phyloP scores from a whole-genome alignment of 2,888 invertebrate genomes.

The Stenurella melanura region DNA sequence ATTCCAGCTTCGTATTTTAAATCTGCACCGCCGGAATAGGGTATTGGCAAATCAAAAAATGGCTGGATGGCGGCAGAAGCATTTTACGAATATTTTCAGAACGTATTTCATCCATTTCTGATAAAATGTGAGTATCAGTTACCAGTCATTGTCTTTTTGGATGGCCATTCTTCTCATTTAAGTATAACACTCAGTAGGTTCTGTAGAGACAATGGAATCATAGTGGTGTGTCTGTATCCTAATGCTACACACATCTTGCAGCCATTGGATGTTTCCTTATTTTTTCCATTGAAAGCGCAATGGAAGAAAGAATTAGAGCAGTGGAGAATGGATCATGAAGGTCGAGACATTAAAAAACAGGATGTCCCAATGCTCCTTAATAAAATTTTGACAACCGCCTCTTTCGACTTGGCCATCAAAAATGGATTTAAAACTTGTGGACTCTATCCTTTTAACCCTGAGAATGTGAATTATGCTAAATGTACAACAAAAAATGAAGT shows the following conservation, averaged over 20 bases:
- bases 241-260: slow-evolving; percentile 34
- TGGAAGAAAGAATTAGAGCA: slow-evolving; percentile 16
- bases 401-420: not conserved
- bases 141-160: slow-evolving; percentile 32
- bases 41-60: slow-evolving; percentile 15
- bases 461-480: slow-evolving; percentile 3
- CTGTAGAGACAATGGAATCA: slow-evolving; percentile 29
- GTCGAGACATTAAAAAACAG: slow-evolving; percentile 10
- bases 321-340: slow-evolving; percentile 25
- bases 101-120: slow-evolving; percentile 28
- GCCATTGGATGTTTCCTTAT: slow-evolving; percentile 11
- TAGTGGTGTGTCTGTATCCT: slow-evolving; percentile 28
- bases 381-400: not conserved
- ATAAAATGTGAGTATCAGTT: not conserved
- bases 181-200: slow-evolving; percentile 17
- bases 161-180: slow-evolving; percentile 28
- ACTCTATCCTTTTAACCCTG: not conserved
- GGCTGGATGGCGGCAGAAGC: slow-evolving; percentile 33
- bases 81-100: slow-evolving; percentile 32
- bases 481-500: not conserved
- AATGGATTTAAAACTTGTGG: slow-evolving; percentile 4
- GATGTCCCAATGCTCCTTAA: slow-evolving; percentile 9
- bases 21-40: slow-evolving; percentile 10
- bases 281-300: slow-evolving; percentile 14
- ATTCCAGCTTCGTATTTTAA: slow-evolving; percentile 1